Evolutionary conservation across 2,113 vertebrate genomes (phyloP), one percentile per base, ranked within the genome.

Genomic region (Microtus ochrogaster): DNA sequence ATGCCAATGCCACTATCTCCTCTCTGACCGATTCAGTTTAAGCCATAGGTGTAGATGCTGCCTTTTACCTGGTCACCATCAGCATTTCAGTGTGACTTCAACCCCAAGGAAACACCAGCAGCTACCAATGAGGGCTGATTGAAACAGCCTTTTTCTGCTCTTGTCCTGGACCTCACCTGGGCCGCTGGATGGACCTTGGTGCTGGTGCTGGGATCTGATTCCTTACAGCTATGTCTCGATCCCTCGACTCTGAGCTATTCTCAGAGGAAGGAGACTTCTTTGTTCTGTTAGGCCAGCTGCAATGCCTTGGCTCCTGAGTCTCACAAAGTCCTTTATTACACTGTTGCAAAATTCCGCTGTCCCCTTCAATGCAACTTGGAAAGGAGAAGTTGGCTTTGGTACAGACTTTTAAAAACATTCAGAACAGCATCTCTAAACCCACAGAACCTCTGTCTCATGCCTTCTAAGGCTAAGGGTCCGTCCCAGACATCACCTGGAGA

Each of bases 241-340:
- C 4, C 14, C 72, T 47, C 1, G 41, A 11, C 63, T 73, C 85
- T 94, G 44, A 78, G 82, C 58, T 81, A 82, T 47, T 74, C n/a
- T 19, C 47, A 70, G 10, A 11, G 9, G n/a, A 28, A 83, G 73
- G 86, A 88, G 36, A 70, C 85, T 93, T 78, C 68, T 81, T 49
- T 91, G 5, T 77, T 82, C 33, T 7, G 14, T 61, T 88, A 88
- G 58, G 36, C 63, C 58, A 85, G 28, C 39, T 4, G 33, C 66
- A 24, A 49, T 4, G 68, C 22, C 0, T 16, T 33, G 77, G 9
- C 70, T 93, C 74, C n/a, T 47, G 44, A 74, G 47, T 30, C 58
- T 91, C 86, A 83, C 26, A 85, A 49, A 96, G 55, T 88, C 78
- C 16, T 66, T 84, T 33, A 79, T 33, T 72, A 72, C 11, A 85